Evolutionary conservation across 2,797 vertebrate genomes (phyloP).

Genomic region (Siniperca scherzeri): DNA sequence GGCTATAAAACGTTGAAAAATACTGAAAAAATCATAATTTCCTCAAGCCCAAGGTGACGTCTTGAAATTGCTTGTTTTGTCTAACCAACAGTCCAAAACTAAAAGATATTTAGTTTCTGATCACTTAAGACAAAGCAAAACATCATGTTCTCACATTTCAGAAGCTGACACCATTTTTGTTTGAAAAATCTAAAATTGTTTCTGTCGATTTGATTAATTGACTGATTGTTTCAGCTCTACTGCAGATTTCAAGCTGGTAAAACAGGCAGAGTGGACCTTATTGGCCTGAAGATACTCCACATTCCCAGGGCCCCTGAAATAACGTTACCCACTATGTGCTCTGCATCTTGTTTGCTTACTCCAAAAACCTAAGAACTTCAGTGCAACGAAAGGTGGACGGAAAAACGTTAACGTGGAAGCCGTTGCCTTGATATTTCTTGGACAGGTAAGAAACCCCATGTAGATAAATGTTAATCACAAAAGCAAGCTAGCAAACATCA

Average conservation of each 20-base stretch:
- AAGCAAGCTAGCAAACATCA: neutral
- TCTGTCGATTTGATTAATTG: neutral
- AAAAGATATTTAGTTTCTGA: neutral
- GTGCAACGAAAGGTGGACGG: neutral
- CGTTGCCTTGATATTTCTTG: neutral
- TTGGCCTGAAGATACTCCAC: neutral
- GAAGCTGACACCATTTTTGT: neutral
- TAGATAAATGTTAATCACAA: neutral
- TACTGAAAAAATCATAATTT: neutral
- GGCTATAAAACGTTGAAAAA: neutral
- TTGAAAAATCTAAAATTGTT: too few relatives aligned
- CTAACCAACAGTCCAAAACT: neutral
- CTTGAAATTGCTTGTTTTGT: neutral
- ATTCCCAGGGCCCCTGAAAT: constrained; percentile 12
- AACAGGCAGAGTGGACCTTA: neutral
- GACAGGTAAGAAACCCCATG: neutral
- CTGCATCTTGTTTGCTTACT: neutral
- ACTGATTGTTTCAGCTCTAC: neutral
- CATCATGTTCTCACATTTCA: neutral
- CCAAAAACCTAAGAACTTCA: neutral
- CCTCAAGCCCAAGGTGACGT: neutral
- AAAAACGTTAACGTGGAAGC: neutral
- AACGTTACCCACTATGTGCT: neutral
- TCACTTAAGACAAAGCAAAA: neutral
- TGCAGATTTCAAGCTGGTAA: neutral